Evolutionary conservation across 2,797 vertebrate species (phyloP).

Genomic region (Peromyscus nudipes): DNA sequence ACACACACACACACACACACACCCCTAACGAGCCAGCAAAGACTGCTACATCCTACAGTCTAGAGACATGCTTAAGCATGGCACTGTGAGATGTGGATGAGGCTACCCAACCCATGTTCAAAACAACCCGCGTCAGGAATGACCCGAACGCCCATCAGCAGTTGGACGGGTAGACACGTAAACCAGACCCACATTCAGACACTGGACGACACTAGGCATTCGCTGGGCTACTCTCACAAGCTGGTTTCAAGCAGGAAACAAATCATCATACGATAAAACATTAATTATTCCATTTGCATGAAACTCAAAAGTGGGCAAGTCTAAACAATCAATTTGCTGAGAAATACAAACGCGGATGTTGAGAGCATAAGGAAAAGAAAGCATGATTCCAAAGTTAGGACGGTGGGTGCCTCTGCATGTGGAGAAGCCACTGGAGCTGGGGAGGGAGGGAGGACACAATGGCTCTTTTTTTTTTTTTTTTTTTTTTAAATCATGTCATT

Average conservation of each 20-base stretch:
- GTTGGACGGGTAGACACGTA: not conserved
- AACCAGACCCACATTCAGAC: not conserved
- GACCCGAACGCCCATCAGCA: not conserved
- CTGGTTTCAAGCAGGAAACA: not conserved
- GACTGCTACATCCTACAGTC: not conserved
- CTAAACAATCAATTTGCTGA: not conserved
- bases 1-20: not conserved
- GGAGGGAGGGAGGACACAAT: not conserved
- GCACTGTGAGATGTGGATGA: not conserved
- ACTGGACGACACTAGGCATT: not conserved
- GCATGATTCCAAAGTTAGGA: not conserved
- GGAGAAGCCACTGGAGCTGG: rapidly evolving
- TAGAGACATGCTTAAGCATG: not conserved
- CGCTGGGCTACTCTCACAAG: not conserved
- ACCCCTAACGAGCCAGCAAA: not conserved
- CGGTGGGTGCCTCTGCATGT: not conserved
- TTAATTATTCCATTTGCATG: not conserved
- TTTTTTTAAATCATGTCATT: not conserved
- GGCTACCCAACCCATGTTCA: not conserved
- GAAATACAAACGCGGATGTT: not conserved
- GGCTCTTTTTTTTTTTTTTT: not conserved
- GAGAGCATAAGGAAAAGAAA: not conserved
- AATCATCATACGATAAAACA: not conserved
- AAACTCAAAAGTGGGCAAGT: not conserved
- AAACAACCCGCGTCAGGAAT: not conserved